These are phyloP conservation scores for Lithobius niger DNA, from an alignment of 1,140 invertebrate genomes.

Conservation along the genomic window DNA sequence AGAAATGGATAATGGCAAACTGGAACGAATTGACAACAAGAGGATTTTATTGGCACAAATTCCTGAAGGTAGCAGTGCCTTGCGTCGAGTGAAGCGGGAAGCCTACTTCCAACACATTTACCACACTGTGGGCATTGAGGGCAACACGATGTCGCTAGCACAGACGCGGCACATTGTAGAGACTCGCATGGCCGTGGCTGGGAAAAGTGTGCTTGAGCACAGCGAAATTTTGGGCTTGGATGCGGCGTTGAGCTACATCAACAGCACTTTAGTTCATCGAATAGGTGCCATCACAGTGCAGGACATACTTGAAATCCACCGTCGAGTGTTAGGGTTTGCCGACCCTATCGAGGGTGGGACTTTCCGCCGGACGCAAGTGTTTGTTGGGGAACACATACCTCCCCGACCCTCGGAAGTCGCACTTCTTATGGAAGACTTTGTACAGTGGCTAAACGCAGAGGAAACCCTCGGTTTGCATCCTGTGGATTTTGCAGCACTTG, in stretches of 20 bases:
- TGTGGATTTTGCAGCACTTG: constrained; percentile 79
- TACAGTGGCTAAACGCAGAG: constrained; percentile 76
- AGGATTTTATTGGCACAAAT: constrained; percentile 62
- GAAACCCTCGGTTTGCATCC: constrained; percentile 69
- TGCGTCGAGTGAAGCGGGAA: constrained; percentile 79
- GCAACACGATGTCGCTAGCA: constrained; percentile 89
- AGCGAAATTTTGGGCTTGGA: constrained; percentile 92
- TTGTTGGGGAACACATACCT: constrained; percentile 80
- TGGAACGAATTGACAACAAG: constrained; percentile 74
- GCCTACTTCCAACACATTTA: constrained; percentile 92
- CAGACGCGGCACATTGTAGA: constrained; percentile 86
- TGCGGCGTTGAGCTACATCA: constrained; percentile 88
- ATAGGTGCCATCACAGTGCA: constrained; percentile 56
- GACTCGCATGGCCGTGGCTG: constrained; percentile 78
- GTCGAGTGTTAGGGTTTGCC: constrained; percentile 64
- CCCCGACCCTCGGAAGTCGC: constrained; percentile 66
- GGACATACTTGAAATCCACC: constrained; percentile 87
- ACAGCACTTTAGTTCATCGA: constrained; percentile 61
- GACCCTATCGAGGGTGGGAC: constrained; percentile 36
- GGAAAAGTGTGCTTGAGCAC: constrained; percentile 90
- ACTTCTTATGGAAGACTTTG: constrained; percentile 70
- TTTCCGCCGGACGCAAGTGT: constrained; percentile 51
- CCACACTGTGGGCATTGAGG: constrained; percentile 94
- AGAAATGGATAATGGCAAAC: constrained; percentile 64
- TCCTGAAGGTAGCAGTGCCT: constrained; percentile 58